Conservation (phyloP, 2,797 vertebrate species). For the Falco peregrinus region DNA sequence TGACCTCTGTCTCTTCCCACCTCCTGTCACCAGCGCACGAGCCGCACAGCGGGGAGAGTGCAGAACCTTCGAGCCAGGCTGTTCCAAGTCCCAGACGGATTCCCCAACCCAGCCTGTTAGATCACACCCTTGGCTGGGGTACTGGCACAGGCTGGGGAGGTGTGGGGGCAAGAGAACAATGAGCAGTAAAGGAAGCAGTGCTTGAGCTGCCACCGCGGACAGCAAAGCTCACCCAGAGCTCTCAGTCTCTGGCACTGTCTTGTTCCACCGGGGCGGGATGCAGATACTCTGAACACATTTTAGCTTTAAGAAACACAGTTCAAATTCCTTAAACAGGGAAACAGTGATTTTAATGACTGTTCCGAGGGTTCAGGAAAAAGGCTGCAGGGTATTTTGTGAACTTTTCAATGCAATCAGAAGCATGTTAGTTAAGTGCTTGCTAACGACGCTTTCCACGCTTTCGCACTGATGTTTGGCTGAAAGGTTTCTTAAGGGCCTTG, state of each 20-base stretch:
- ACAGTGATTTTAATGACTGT: not conserved
- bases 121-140: not conserved
- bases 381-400: not conserved
- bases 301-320: not conserved
- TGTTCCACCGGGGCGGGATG: not conserved
- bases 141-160: not conserved
- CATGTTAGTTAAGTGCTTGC: not conserved
- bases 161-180: not conserved
- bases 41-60: accelerated
- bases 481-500: not conserved
- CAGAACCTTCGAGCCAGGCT: not conserved
- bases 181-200: not conserved
- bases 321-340: not conserved
- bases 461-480: not conserved
- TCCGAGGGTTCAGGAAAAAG: not conserved
- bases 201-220: not conserved
- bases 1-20: not conserved
- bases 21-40: not conserved
- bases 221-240: not conserved
- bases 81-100: not conserved
- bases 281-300: not conserved
- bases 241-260: not conserved
- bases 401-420: conserved; percentile 23
- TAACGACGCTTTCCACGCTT: not conserved
- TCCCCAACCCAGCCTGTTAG: not conserved